phyloP scores from a whole-genome alignment of 2,888 invertebrate genomes.

The Meghimatium bilineatum region DNA sequence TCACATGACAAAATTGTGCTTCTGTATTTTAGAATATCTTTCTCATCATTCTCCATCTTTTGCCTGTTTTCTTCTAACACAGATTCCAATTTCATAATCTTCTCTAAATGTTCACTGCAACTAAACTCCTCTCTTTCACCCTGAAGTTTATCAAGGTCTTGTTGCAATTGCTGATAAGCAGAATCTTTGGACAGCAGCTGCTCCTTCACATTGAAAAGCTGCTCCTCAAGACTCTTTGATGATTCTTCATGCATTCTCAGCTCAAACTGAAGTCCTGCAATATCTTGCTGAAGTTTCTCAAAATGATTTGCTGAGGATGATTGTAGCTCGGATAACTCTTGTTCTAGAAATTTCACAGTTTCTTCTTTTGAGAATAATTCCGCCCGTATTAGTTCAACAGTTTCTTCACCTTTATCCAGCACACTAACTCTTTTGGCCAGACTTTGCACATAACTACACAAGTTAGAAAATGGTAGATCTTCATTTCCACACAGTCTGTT shows the following conservation, averaged over 20 bases:
- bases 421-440: not conserved
- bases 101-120: not conserved
- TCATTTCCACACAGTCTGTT: not conserved
- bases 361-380: constrained; percentile 30
- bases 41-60: constrained; percentile 28
- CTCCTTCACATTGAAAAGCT: constrained; percentile 42
- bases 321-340: not conserved
- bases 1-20: constrained; percentile 11
- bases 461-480: constrained; percentile 15
- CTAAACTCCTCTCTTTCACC: constrained; percentile 28
- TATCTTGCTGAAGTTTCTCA: constrained; percentile 28
- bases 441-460: constrained; percentile 23
- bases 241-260: constrained; percentile 30
- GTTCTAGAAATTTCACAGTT: constrained; percentile 1
- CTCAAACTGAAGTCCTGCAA: constrained; percentile 18
- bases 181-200: constrained; percentile 30
- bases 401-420: not conserved
- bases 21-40: constrained; percentile 22
- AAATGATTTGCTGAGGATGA: constrained; percentile 2
- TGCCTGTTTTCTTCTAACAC: constrained; percentile 4
- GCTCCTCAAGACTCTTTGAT: constrained; percentile 14
- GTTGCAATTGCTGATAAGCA: constrained; percentile 17
- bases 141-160: not conserved
- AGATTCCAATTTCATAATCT: constrained; percentile 8
- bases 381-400: constrained; percentile 5